phyloP scores from a whole-genome alignment of 2,888 invertebrate species.

The Ectemnius lituratus region DNA sequence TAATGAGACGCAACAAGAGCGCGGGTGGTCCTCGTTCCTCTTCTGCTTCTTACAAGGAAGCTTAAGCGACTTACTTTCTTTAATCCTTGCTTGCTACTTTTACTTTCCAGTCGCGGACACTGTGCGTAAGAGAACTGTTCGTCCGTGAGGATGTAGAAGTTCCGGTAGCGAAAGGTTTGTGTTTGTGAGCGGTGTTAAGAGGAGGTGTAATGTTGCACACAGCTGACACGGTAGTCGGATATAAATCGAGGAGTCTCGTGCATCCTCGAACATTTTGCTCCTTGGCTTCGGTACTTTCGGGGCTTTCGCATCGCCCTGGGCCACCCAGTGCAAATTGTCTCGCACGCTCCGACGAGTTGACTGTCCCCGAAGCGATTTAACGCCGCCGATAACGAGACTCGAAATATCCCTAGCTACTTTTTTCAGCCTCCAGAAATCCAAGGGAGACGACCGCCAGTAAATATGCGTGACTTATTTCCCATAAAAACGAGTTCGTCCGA shows the following conservation, averaged over 20 bases:
- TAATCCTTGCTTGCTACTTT: not conserved
- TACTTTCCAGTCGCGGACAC: not conserved
- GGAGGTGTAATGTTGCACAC: too few relatives aligned
- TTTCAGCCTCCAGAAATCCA: conserved; percentile 12
- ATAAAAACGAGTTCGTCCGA: not conserved
- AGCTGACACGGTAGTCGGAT: too few relatives aligned
- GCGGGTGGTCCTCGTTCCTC: conserved; percentile 6
- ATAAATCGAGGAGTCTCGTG: too few relatives aligned
- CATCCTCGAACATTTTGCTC: too few relatives aligned
- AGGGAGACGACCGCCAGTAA: conserved; percentile 7
- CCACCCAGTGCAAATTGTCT: conserved; percentile 33
- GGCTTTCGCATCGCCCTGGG: not conserved
- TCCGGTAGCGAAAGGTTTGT: too few relatives aligned
- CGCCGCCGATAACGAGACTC: conserved; percentile 35
- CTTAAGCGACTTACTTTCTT: too few relatives aligned
- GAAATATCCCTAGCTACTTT: conserved; percentile 30
- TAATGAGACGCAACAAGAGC: conserved; percentile 14
- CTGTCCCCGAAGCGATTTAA: conserved; percentile 26
- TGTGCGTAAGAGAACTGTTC: too few relatives aligned
- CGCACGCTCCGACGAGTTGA: conserved; percentile 6
- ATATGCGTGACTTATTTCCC: conserved; percentile 12
- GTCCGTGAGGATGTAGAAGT: too few relatives aligned
- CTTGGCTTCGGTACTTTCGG: not conserved
- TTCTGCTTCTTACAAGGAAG: too few relatives aligned
- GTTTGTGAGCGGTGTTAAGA: too few relatives aligned